Percentiles rank a stretch among this genome's conserved stretches.
Conservation (phyloP, 2,797 vertebrate species). For the Chaetodon trifasciatus region DNA sequence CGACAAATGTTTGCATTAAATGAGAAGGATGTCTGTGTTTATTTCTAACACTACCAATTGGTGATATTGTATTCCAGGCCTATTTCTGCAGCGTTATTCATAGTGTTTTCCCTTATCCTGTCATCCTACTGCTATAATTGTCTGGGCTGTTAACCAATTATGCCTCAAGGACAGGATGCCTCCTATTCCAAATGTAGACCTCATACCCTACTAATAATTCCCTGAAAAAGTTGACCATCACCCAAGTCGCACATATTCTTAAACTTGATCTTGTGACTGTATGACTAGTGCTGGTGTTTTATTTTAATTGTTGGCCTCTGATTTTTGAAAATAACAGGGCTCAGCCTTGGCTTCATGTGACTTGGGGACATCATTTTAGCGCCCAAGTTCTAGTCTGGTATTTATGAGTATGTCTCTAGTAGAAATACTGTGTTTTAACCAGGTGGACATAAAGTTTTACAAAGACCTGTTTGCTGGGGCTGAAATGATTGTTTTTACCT, state of each 20-base stretch:
- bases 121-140: conserved; percentile 53
- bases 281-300: not conserved
- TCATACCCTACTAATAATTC: conserved; percentile 18
- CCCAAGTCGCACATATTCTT: not conserved
- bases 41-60: conserved; percentile 59
- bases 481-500: conserved; percentile 13
- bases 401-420: not conserved
- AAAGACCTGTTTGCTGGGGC: not conserved
- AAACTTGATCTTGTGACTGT: conserved; percentile 1
- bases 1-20: conserved; percentile 44
- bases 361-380: not conserved
- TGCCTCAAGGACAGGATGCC: conserved; percentile 17
- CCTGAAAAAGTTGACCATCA: not conserved
- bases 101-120: conserved; percentile 43
- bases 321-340: not conserved
- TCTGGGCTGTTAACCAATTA: conserved; percentile 48
- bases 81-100: conserved; percentile 70
- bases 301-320: not conserved
- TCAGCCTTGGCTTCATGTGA: not conserved
- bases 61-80: conserved; percentile 64
- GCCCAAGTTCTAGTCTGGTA: not conserved
- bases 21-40: conserved; percentile 41
- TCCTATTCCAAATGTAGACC: conserved; percentile 33
- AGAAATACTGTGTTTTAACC: not conserved
- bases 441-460: not conserved